Evolutionary conservation across 2,113 vertebrate genomes (phyloP).

Genomic region (Dinomys branickii): DNA sequence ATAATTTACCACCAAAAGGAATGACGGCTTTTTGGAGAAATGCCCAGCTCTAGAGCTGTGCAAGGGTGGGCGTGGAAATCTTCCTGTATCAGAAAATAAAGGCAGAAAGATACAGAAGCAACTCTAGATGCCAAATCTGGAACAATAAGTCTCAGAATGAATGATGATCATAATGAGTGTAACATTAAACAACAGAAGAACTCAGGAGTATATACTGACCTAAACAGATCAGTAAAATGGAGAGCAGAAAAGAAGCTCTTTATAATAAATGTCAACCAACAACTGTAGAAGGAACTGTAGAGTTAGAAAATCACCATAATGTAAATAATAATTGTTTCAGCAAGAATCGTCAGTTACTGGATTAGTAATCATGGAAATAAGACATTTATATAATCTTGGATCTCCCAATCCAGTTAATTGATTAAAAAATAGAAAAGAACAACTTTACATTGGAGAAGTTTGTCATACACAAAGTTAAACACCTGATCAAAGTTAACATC

Average conservation of each 20-base stretch:
- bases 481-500: neutral
- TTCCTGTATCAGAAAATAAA: constrained; percentile 5
- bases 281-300: neutral
- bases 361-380: neutral
- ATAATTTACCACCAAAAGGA: constrained; percentile 12
- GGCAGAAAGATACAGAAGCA: neutral
- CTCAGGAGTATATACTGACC: neutral
- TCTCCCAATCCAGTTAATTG: neutral
- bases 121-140: neutral
- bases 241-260: neutral
- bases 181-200: neutral
- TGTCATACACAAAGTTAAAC: neutral
- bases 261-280: neutral
- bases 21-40: neutral
- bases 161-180: neutral
- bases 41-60: neutral
- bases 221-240: neutral
- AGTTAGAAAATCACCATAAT: neutral
- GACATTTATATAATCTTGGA: neutral
- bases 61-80: neutral
- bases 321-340: neutral
- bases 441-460: neutral
- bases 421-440: constrained; percentile 11
- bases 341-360: neutral
- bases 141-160: neutral